Percentiles rank a stretch among this genome's conserved stretches.
phyloP scores from a whole-genome alignment of 1,140 invertebrate genomes.

The Pachypeltis micranthus region DNA sequence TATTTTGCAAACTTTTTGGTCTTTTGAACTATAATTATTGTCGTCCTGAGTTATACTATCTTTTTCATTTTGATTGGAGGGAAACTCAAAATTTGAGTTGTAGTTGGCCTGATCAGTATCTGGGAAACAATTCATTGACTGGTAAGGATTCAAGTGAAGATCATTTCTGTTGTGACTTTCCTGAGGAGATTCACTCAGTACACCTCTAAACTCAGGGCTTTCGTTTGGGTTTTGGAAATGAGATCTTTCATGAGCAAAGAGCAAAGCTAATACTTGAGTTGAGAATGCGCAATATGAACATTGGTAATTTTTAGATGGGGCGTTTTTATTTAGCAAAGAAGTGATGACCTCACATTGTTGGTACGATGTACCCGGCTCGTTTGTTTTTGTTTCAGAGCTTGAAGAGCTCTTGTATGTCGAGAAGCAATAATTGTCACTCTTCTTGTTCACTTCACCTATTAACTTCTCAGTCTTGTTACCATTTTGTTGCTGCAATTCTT shows the following conservation, averaged over 20 bases:
- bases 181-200: slow-evolving; percentile 46
- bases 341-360: not conserved
- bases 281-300: slow-evolving; percentile 81
- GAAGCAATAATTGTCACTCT: slow-evolving; percentile 5
- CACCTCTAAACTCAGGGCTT: slow-evolving; percentile 38
- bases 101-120: not conserved
- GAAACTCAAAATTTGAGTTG: not conserved
- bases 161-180: slow-evolving; percentile 25
- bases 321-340: not conserved
- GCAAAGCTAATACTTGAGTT: slow-evolving; percentile 74
- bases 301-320: slow-evolving; percentile 52
- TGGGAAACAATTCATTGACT: not conserved
- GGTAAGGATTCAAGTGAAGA: slow-evolving; percentile 18
- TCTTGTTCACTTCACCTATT: not conserved
- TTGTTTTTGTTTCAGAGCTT: not conserved
- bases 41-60: slow-evolving; percentile 10
- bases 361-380: not conserved
- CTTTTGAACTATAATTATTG: slow-evolving; percentile 15
- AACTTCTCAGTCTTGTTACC: slow-evolving; percentile 45
- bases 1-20: not conserved
- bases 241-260: slow-evolving; percentile 81
- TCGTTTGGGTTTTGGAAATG: slow-evolving; percentile 35
- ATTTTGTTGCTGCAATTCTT: slow-evolving; percentile 43
- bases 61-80: not conserved
- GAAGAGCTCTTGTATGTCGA: not conserved